Percentiles rank a stretch among this genome's conserved stretches.
phyloP scores from a whole-genome alignment of 2,113 vertebrate species.

The Protomyctophum bolini region DNA sequence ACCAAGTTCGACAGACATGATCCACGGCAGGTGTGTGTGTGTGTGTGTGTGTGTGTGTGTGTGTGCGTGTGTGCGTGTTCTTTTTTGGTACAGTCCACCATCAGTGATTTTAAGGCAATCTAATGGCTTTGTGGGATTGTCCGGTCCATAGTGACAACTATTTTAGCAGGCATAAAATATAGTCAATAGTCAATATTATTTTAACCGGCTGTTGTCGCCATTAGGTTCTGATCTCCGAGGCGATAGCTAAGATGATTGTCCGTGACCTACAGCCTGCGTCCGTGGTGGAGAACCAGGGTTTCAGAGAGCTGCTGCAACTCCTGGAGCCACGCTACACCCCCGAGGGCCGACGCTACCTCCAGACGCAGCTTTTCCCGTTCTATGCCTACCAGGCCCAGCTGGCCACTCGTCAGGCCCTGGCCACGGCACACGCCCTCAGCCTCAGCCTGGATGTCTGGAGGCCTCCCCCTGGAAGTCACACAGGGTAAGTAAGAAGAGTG shows the following conservation, averaged over 20 bases:
- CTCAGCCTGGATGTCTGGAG: constrained; percentile 78
- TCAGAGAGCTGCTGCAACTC: constrained; percentile 79
- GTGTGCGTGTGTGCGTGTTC: too few relatives aligned
- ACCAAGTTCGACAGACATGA: constrained; percentile 80
- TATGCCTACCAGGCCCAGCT: constrained; percentile 82
- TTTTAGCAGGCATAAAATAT: too few relatives aligned
- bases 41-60: too few relatives aligned
- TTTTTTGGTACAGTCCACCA: background rate
- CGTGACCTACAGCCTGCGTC: constrained; percentile 79
- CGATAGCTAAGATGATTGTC: constrained; percentile 83
- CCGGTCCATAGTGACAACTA: too few relatives aligned
- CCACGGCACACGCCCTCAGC: constrained; percentile 75
- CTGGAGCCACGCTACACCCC: constrained; percentile 80
- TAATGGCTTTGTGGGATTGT: background rate
- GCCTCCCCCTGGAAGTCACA: constrained; percentile 50
- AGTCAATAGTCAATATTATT: background rate
- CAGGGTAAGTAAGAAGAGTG: constrained; percentile 56
- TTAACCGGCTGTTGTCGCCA: background rate
- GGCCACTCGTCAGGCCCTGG: constrained; percentile 76
- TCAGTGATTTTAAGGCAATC: too few relatives aligned
- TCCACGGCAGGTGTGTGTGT: constrained; percentile 74
- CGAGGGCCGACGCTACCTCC: constrained; percentile 75
- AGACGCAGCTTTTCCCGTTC: constrained; percentile 79
- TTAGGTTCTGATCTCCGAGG: constrained; percentile 79
- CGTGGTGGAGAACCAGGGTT: constrained; percentile 79